Conservation (phyloP, 1,140 invertebrate species). For the Zaprionus inermis region DNA sequence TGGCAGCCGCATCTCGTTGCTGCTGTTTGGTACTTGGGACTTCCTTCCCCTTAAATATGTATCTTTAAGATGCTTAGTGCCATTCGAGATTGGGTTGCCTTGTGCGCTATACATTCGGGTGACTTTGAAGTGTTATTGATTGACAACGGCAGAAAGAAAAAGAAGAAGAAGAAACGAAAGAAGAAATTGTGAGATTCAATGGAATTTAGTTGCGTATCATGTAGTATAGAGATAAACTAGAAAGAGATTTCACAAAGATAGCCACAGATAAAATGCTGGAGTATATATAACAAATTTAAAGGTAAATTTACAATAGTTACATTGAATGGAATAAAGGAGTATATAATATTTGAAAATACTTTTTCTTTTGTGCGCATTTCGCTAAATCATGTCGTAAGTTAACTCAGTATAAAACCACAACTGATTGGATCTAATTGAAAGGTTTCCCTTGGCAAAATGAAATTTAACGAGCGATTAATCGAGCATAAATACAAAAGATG, state of each 20-base stretch:
- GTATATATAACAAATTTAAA: neutral
- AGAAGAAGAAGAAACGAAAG: neutral
- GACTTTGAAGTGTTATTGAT: slow-evolving; percentile 43
- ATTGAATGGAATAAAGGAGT: neutral
- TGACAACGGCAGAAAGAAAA: slow-evolving; percentile 8
- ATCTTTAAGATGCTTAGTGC: slow-evolving; percentile 45
- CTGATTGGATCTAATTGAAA: slow-evolving; percentile 14
- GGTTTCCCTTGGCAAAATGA: slow-evolving; percentile 6
- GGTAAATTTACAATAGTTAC: neutral
- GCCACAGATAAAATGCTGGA: neutral
- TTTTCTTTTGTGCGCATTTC: neutral
- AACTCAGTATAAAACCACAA: neutral
- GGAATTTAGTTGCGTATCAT: slow-evolving; percentile 5
- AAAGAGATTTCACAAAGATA: neutral
- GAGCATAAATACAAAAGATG: slow-evolving; percentile 27
- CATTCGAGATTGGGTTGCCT: slow-evolving; percentile 8
- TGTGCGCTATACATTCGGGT: slow-evolving; percentile 18
- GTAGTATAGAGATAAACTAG: neutral
- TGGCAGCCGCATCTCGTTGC: slow-evolving; percentile 27
- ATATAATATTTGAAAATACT: neutral
- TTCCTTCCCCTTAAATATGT: slow-evolving; percentile 22
- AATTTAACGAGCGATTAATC: slow-evolving; percentile 38
- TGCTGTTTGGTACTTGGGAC: slow-evolving; percentile 4
- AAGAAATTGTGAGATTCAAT: slow-evolving; percentile 12
- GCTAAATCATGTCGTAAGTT: neutral